phyloP scores from a whole-genome alignment of 2,888 invertebrate species.

The Physocephala rufipes region DNA sequence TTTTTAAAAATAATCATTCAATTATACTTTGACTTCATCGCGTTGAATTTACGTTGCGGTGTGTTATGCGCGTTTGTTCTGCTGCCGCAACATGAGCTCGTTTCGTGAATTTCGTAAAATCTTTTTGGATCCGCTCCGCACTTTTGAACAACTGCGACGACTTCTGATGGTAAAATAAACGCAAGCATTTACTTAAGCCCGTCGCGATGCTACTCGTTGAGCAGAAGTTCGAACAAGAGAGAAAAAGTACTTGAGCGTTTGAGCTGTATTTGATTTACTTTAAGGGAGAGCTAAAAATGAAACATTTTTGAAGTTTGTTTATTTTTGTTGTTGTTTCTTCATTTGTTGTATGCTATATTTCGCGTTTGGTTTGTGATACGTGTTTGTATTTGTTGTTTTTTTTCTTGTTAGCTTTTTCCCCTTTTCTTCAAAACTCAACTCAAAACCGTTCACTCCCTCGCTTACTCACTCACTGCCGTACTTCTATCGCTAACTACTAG shows the following conservation, averaged over 20 bases:
- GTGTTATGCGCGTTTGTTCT: conserved; percentile 2
- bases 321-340: neutral
- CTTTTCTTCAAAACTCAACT: no score
- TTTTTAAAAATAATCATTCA: no score
- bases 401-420: neutral
- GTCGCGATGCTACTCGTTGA: conserved; percentile 15
- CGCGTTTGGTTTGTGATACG: neutral
- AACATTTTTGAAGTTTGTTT: neutral
- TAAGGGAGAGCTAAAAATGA: neutral
- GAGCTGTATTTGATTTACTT: neutral
- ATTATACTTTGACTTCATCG: neutral
- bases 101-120: neutral
- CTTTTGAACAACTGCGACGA: conserved; percentile 28
- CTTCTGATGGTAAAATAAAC: conserved; percentile 39
- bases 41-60: conserved; percentile 6
- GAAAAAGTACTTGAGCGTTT: neutral
- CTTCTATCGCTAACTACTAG: no score
- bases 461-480: no score
- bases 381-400: neutral
- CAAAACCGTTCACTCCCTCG: no score
- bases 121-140: conserved; percentile 15
- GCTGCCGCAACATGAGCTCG: neutral
- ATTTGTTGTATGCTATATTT: neutral
- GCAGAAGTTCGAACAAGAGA: neutral
- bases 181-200: conserved; percentile 12